Base-by-base conservation (phyloP, 2,113 vertebrate species). In the Oreochromis niloticus region DNA sequence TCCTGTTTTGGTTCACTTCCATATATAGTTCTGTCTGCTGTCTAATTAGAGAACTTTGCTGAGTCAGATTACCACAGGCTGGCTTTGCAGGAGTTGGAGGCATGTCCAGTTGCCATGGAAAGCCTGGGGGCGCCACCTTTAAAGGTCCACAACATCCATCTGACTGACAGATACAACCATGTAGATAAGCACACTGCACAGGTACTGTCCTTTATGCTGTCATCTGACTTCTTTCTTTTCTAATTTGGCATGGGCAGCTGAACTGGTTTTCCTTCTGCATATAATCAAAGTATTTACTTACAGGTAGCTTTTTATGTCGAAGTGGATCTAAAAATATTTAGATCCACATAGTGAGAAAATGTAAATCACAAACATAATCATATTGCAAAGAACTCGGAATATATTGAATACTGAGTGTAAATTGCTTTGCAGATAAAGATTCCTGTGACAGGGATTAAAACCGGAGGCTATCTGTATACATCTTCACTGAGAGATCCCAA, bases 121-220 rank as follows among this genome's bases (percentile, higher is more conserved):
- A 95, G 92, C 5, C 95, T 98, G 57, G 97, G 97, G 4, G 97
- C 96, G 0, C 95, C 96, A 0, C 97, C 97, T 0, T 93, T 98
- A 7, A 96, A 93, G 17, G 95, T 97, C 57, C 95, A 97, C 93
- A 95, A 96, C 92, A 96, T 98, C 85, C 95, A 39, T 3, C 95
- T 98, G 89, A 95, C 63, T 0, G 97, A 98, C 93, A 85, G 86
- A 80, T 83, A 95, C 81, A 98, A 98, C 86, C 84, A 71, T 0
- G 90, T 98, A 57, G 96, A 97, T 91, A 93, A 90, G 0, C 87
- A 24, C 14, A 52, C 39, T 22, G 94, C 90, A 12, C 87, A 88
- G 92, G 90, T 95, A 82, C 34, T 10, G 19, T 73, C 1, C 66
- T 43, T 1, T 0, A 73, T 73, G 22, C 22, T 46, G 5, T 27